A percentile compares a stretch with the other conserved stretches of the same genome.
Conservation (phyloP, 2,113 vertebrate genomes). For the Rhinoptilus africanus region DNA sequence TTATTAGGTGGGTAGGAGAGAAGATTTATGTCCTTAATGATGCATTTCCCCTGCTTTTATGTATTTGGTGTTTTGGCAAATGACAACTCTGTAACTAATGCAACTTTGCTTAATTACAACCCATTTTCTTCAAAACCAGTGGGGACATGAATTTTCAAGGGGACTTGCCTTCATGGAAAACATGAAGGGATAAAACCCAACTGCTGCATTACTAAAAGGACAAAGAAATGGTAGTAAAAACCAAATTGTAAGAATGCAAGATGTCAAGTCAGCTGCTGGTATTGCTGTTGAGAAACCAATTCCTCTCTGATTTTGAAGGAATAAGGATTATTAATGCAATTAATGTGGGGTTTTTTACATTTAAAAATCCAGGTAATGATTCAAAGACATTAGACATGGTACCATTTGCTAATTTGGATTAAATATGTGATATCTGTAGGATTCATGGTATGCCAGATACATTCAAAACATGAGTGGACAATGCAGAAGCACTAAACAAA, state of each 20-base stretch:
- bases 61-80: slow-evolving; percentile 38
- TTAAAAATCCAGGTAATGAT: background rate
- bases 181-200: background rate
- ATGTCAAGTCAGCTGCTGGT: background rate
- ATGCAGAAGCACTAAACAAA: background rate
- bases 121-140: slow-evolving; percentile 35
- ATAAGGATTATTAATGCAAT: background rate
- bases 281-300: background rate
- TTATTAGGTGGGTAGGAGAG: slow-evolving; percentile 31
- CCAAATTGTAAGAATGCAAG: background rate
- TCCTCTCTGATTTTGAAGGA: background rate
- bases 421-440: background rate
- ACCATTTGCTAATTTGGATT: background rate
- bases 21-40: slow-evolving; percentile 53
- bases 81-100: slow-evolving; percentile 34
- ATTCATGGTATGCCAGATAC: background rate
- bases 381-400: background rate
- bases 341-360: background rate
- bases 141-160: background rate
- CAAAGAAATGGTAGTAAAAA: background rate
- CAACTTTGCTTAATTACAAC: slow-evolving; percentile 39
- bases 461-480: background rate
- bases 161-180: background rate
- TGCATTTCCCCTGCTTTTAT: slow-evolving; percentile 41
- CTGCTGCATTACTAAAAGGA: background rate